These are phyloP conservation scores for Serinus canaria DNA, from an alignment of 2,113 vertebrate genomes.

Conservation along the genomic window DNA sequence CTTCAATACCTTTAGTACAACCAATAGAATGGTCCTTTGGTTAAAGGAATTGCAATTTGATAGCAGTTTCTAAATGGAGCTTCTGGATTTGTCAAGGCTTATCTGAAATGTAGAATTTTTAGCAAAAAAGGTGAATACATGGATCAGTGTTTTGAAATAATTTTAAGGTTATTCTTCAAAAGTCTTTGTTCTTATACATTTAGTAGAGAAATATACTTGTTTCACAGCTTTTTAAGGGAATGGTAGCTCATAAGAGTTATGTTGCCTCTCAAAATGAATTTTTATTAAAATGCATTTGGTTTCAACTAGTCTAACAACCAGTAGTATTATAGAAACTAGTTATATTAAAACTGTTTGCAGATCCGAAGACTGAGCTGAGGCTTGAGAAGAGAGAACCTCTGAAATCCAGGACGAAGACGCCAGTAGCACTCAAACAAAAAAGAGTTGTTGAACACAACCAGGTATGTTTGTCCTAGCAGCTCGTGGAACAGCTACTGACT, in stretches of 20 bases:
- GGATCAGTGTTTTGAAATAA: neutral
- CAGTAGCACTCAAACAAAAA: constrained; percentile 78
- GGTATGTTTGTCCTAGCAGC: constrained; percentile 69
- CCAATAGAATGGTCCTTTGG: neutral
- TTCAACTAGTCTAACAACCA: neutral
- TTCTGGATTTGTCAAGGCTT: neutral
- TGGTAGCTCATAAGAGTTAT: neutral
- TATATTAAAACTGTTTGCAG: constrained; percentile 34
- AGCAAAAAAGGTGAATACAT: neutral
- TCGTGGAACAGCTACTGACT: neutral
- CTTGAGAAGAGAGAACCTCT: constrained; percentile 85
- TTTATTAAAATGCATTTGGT: neutral
- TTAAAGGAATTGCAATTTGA: neutral
- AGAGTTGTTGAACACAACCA: constrained; percentile 79
- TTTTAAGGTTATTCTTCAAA: neutral
- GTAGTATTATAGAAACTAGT: neutral
- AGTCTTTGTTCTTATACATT: neutral
- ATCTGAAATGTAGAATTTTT: neutral
- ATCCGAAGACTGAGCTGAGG: constrained; percentile 78
- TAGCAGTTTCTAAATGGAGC: neutral
- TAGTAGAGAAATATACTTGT: neutral
- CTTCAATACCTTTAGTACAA: neutral
- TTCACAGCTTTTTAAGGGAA: neutral
- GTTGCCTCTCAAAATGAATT: neutral
- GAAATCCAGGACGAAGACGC: constrained; percentile 82